Evolutionary conservation across 2,888 invertebrate species (phyloP).

Genomic region (Latrodectus hesperus): DNA sequence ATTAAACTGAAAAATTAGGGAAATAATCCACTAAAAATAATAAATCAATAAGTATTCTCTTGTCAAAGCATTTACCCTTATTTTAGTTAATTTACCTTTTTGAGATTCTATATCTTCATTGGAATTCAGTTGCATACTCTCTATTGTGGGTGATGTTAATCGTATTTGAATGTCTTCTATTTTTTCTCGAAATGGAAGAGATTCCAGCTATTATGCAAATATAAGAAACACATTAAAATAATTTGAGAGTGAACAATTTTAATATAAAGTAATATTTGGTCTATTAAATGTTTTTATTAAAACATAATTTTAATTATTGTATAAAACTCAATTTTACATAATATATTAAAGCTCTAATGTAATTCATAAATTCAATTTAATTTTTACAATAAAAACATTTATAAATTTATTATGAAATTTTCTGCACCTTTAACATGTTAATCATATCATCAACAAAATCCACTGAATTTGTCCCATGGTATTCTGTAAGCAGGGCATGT

Average conservation of each 20-base stretch:
- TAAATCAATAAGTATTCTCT: too few species aligned
- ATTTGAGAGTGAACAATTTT: too few species aligned
- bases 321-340: neutral
- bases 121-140: slow-evolving; percentile 75
- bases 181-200: slow-evolving; percentile 84
- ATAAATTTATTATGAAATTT: neutral
- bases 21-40: neutral
- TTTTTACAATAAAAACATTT: neutral
- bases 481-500: slow-evolving; percentile 77
- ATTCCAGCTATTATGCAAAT: slow-evolving; percentile 79
- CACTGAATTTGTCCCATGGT: slow-evolving; percentile 73
- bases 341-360: neutral
- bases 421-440: slow-evolving; percentile 73
- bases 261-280: too few species aligned
- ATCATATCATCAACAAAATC: slow-evolving; percentile 73
- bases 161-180: slow-evolving; percentile 87
- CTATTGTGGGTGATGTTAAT: slow-evolving; percentile 81
- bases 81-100: slow-evolving; percentile 22
- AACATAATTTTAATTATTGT: neutral
- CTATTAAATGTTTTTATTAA: neutral
- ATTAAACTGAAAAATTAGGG: neutral
- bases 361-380: neutral
- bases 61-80: too few species aligned
- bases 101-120: slow-evolving; percentile 73
- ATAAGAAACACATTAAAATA: neutral